phyloP scores from a whole-genome alignment of 2,113 vertebrate genomes.

The Mungos mungo region DNA sequence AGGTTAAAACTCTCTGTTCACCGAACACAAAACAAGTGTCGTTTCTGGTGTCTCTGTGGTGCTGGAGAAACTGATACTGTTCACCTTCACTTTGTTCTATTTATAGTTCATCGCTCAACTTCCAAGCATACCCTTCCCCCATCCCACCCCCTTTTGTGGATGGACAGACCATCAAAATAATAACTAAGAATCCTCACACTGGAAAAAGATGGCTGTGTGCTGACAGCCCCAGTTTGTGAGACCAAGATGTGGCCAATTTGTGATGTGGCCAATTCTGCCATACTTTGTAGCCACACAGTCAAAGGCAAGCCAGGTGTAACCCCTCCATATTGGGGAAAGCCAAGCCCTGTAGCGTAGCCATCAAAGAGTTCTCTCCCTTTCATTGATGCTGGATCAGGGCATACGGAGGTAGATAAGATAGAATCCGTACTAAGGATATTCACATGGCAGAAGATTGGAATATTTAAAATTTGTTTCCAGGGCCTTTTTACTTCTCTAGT shows the following conservation, averaged over 20 bases:
- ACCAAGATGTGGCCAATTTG: not conserved
- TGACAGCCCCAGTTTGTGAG: not conserved
- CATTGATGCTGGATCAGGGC: not conserved
- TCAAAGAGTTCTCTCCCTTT: not conserved
- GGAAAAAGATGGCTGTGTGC: not conserved
- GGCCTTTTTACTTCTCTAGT: not conserved
- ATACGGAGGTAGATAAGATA: not conserved
- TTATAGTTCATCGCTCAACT: not conserved
- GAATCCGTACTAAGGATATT: not conserved
- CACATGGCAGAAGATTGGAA: not conserved
- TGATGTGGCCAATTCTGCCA: not conserved
- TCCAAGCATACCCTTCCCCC: not conserved
- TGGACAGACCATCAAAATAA: not conserved
- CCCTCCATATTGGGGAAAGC: not conserved
- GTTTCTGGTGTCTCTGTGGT: not conserved
- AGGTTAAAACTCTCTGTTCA: not conserved
- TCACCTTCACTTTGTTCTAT: not conserved
- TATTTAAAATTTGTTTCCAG: not conserved
- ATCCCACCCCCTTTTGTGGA: not conserved
- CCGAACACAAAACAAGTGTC: not conserved
- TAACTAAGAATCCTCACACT: not conserved
- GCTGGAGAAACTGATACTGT: not conserved
- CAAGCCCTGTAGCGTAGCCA: not conserved
- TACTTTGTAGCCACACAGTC: not conserved
- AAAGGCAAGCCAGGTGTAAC: not conserved